Percentiles rank a stretch among this genome's conserved stretches.
Evolutionary conservation across 2,113 vertebrate genomes (phyloP).

Genomic region (Nothocercus julius): DNA sequence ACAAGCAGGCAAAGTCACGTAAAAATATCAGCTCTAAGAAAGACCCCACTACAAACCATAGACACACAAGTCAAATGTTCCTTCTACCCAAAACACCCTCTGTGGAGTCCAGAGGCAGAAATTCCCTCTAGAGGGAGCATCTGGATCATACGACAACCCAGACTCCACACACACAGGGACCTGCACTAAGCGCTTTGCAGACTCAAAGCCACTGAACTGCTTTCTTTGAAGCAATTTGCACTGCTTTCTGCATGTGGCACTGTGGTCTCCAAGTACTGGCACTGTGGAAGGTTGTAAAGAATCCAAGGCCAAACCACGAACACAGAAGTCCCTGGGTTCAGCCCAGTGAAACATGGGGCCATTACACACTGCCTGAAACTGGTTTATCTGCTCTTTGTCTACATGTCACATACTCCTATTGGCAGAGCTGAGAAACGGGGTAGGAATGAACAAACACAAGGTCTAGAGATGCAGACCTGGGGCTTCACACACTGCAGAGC

Average conservation of each 20-base stretch:
- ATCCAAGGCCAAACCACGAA: neutral
- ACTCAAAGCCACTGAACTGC: neutral
- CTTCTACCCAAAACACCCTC: neutral
- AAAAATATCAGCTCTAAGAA: neutral
- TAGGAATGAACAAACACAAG: neutral
- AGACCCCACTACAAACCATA: neutral
- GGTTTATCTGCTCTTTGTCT: neutral
- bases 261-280: neutral
- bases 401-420: neutral
- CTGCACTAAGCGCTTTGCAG: neutral
- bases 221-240: neutral
- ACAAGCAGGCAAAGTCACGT: neutral
- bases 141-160: neutral
- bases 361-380: neutral
- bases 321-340: neutral
- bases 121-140: slow-evolving; percentile 46
- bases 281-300: neutral
- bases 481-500: neutral
- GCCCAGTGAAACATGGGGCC: neutral
- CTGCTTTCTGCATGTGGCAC: neutral
- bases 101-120: neutral
- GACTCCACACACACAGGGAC: neutral
- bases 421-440: neutral
- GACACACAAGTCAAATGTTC: fast-evolving
- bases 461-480: neutral